Evolutionary conservation across 1,140 invertebrate species (phyloP), one percentile per base, ranked within the genome.

Genomic region (Drosophila jambulina): DNA sequence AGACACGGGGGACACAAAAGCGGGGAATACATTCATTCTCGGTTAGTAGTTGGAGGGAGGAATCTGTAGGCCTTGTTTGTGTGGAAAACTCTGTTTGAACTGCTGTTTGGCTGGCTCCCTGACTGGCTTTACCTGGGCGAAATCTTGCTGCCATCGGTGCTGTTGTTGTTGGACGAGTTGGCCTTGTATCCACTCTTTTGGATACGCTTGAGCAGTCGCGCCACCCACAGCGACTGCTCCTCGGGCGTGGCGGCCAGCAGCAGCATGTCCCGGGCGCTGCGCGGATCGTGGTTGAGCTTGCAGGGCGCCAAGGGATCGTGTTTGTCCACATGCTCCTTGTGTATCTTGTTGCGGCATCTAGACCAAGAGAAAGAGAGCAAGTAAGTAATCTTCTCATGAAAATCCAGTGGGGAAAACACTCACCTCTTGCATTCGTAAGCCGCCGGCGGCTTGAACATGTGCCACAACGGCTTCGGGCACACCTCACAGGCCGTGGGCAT

Each of bases 401-500:
- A 29, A 19, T 13, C 10, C 1, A 32, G 27, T 2, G 27, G 2
- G 6, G 10, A 6, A 13, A 32, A 0, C n/a, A 19, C 49, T 71
- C 94, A 98, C 92, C 97, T 94, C 95, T 97, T 95, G 94, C 99
- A 99, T 94, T 99, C 99, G 69, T 99, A 95, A 56, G 99, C 98
- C 75, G 98, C 97, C 51, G 98, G 98, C 65, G 99, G 98, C 92
- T 98, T 96, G 93, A 99, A 97, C 95, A 99, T 97, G 93, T 99
- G 97, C 97, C 98, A 99, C 58, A 99, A 94, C 81, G 98, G 98
- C 93, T 98, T 98, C 36, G 98, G 96, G 95, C 99, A 99, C 56
- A 98, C 96, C 94, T 99, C 99, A 94, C 99, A 99, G 69, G 97
- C 97, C 3, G 99, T 99, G 38, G 98, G 98, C 96, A 99, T 99